Base-by-base conservation (phyloP, 2,888 invertebrate species). In the Plagodis pulveraria region DNA sequence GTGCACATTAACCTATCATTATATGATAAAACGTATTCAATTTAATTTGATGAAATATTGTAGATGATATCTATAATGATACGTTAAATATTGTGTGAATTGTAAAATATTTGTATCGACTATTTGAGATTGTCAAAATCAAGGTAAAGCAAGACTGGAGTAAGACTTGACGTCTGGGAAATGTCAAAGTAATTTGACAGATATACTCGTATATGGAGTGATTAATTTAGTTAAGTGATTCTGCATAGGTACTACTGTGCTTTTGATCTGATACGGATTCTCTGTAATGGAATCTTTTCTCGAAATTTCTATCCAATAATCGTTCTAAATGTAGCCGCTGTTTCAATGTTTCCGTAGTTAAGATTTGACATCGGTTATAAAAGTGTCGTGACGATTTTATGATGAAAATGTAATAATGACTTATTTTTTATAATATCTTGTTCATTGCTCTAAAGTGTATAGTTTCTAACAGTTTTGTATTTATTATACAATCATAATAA, bases 181-280 rank as follows among this genome's bases (percentile, higher is more conserved):
- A 22, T 22, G 22, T 48, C 45, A 40, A 41, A 43, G 32, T 32
- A 36, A 41, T n/a, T 35, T 38, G 50, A 55, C 49, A 41, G 33
- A 48, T 9, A 11, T 47, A 51, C 45, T 38, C 47, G 38, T 55
- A 40, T 22, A 22, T 22, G 69, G 67, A 61, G 67, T 70, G 66
- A 63, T 63, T 68, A 72, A 66, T 69, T 59, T 62, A 63, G 64
- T 66, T 66, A 59, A 43, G 63, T 12, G 41, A 69, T 65, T 71
- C 51, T 61, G 50, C 59, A 63, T 62, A 66, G 62, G 63, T 66
- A 63, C 62, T 49, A 62, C 63, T 56, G 45, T 58, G 42, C 56
- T 51, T 58, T 50, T 22, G 47, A 55, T 56, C 12, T 52, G 40
- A 40, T 54, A 51, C 38, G 8, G 38, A 43, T 43, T 22, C 22